Evolutionary conservation across 2,888 invertebrate species (phyloP), one percentile per base, ranked within the genome.

Genomic region (Ryuthela nishihirai): DNA sequence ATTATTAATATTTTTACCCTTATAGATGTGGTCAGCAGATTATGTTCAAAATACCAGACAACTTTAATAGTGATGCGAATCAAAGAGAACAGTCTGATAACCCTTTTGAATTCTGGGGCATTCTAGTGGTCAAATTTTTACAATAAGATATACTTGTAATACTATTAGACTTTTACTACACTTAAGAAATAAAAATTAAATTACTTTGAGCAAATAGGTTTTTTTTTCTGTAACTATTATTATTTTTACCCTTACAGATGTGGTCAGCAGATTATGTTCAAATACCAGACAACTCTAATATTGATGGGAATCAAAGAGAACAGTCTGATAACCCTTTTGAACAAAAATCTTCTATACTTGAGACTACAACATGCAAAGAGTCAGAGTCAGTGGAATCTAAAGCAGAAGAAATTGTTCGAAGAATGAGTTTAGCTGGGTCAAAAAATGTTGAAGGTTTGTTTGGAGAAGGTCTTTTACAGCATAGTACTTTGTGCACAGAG

Each of bases 241-340:
- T 26, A 17, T 26, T 32, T 29, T 44, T 26, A 1, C 24, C 17
- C 21, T 35, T 40, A 5, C 23, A 92, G 90, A 94, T 97, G 94
- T 97, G 95, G 94, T 92, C 93, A 9, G 82, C 95, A 71, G 93
- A 94, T 74, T 93, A 93, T 73, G 85, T 91, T 41, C 89, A 91
- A 79, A 85, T 88, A 42, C 87, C 87, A 32, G 80, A 81, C 62
- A 82, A 83, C 26, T 58, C 49, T 25, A n/a, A n/a, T n/a, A n/a
- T n/a, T n/a, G n/a, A n/a, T n/a, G n/a, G n/a, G n/a, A n/a, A n/a
- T n/a, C n/a, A n/a, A n/a, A n/a, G n/a, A n/a, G n/a, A n/a, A n/a
- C n/a, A n/a, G n/a, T n/a, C n/a, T n/a, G n/a, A n/a, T n/a, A n/a
- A n/a, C n/a, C n/a, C n/a, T n/a, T n/a, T n/a, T n/a, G n/a, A n/a